A percentile compares a stretch with the other conserved stretches of the same genome.
Evolutionary conservation across 2,888 invertebrate genomes (phyloP).

Genomic region (Physocephala rufipes): DNA sequence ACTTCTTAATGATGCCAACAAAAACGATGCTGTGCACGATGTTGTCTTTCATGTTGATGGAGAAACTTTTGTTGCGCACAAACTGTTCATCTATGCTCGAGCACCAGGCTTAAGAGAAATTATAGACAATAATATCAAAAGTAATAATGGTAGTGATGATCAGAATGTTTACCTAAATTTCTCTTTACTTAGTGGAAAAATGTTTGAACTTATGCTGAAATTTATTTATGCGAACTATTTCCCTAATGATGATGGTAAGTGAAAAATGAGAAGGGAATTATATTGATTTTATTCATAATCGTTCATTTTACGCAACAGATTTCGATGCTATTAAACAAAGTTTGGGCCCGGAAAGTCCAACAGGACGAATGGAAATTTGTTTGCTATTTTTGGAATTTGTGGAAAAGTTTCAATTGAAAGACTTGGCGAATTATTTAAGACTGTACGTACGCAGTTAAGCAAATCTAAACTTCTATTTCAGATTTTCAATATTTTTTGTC

Average conservation of each 20-base stretch:
- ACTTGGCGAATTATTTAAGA: conserved; percentile 56
- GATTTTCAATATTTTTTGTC: background rate
- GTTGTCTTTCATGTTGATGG: conserved; percentile 74
- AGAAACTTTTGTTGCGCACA: conserved; percentile 75
- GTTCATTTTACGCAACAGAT: conserved; percentile 48
- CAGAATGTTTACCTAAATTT: conserved; percentile 58
- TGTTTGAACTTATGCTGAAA: conserved; percentile 76
- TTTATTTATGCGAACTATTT: conserved; percentile 73
- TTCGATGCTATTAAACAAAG: conserved; percentile 59
- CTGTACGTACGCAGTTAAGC: conserved; percentile 44
- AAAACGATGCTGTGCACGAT: conserved; percentile 78
- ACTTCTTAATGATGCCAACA: conserved; percentile 72
- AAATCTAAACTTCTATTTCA: background rate
- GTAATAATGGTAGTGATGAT: too few species aligned
- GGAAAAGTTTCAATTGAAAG: conserved; percentile 57
- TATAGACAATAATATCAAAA: conserved; percentile 65
- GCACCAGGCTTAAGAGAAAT: conserved; percentile 73
- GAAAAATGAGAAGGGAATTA: background rate
- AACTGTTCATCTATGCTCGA: conserved; percentile 74
- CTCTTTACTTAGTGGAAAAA: conserved; percentile 64
- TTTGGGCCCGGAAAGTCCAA: conserved; percentile 52
- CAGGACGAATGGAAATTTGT: conserved; percentile 48
- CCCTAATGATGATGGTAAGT: conserved; percentile 58
- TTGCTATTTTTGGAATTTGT: conserved; percentile 54
- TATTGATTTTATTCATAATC: background rate